phyloP scores from a whole-genome alignment of 2,113 vertebrate genomes.

The Aythya baeri region DNA sequence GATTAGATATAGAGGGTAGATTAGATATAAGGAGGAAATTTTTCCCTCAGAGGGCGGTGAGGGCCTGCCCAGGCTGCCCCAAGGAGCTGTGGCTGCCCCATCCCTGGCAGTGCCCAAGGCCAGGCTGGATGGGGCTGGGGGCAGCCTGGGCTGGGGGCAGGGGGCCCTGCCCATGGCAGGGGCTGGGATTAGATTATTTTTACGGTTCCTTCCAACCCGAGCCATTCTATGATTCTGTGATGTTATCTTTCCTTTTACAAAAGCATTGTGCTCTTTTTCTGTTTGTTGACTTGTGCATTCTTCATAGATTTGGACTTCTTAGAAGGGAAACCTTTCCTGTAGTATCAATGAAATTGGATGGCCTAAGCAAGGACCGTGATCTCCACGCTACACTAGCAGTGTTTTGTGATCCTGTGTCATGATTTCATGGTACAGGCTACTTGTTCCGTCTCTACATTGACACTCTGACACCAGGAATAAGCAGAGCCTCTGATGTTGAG shows the following conservation, averaged over 20 bases:
- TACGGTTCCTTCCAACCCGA: no score
- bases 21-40: no score
- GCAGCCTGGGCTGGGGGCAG: no score
- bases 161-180: no score
- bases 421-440: background rate
- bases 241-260: background rate
- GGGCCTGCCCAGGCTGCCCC: no score
- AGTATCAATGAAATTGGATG: background rate
- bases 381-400: background rate
- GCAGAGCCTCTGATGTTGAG: background rate
- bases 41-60: no score
- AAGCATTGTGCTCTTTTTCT: fast-evolving
- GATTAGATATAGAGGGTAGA: no score
- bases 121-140: no score
- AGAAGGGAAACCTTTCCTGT: background rate
- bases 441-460: background rate
- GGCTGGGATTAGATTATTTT: no score
- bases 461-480: background rate
- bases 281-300: background rate
- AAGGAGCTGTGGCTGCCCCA: no score
- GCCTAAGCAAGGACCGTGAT: background rate
- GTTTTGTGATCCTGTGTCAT: background rate
- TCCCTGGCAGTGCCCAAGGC: no score
- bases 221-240: no score
- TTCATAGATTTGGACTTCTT: background rate